A percentile compares a stretch with the other conserved stretches of the same genome.
Evolutionary conservation across 2,113 vertebrate genomes (phyloP).

Genomic region (Myrmophylax atrothorax): DNA sequence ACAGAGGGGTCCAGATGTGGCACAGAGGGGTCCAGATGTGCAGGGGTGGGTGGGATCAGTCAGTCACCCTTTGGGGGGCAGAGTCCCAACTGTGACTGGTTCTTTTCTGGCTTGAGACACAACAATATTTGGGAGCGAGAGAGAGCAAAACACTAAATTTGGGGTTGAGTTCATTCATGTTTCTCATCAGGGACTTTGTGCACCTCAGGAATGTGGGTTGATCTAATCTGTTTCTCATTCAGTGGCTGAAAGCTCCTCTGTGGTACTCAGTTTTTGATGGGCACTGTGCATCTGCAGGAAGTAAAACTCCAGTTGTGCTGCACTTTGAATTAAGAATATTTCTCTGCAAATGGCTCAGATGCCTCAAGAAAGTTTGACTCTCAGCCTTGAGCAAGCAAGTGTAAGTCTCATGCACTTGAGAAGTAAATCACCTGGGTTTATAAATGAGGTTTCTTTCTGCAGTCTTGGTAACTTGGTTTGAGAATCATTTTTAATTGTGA

Average conservation of each 20-base stretch:
- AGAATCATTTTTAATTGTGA: neutral
- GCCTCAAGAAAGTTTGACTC: neutral
- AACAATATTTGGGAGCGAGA: neutral
- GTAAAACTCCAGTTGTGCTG: neutral
- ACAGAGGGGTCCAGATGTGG: neutral
- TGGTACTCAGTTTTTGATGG: neutral
- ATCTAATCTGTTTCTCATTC: neutral
- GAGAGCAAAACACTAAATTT: neutral
- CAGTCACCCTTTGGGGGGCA: neutral
- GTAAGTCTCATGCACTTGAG: neutral
- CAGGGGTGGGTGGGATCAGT: neutral
- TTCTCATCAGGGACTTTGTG: neutral
- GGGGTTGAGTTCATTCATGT: neutral
- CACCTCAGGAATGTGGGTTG: neutral
- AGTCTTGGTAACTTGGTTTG: neutral
- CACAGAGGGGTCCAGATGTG: neutral
- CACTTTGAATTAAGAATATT: neutral
- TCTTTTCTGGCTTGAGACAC: neutral
- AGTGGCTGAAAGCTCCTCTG: neutral
- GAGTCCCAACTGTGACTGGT: rapidly evolving
- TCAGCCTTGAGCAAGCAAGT: neutral
- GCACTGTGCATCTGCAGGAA: neutral
- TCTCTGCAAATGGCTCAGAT: neutral
- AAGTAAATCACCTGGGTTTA: neutral
- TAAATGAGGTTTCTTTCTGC: neutral